Conservation (phyloP, 2,113 vertebrate genomes). For the Scytalopus superciliaris region DNA sequence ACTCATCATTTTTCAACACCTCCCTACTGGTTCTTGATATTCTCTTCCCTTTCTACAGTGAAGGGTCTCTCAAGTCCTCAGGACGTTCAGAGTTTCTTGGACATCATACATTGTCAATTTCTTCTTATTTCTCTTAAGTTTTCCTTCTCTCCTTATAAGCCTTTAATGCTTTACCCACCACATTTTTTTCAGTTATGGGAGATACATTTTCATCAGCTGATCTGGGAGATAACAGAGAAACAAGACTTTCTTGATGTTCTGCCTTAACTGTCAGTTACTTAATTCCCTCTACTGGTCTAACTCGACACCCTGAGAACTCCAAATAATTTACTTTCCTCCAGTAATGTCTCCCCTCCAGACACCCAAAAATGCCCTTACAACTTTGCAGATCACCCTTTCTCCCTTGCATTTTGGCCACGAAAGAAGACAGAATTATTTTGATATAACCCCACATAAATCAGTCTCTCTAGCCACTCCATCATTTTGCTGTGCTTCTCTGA, state of each 20-base stretch:
- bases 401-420: background rate
- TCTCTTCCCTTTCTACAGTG: background rate
- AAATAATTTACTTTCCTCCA: background rate
- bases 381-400: background rate
- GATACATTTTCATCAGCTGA: background rate
- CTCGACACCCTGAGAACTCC: background rate
- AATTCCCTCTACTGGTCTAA: background rate
- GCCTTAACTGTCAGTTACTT: background rate
- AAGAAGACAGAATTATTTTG: background rate
- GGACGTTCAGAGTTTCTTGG: background rate
- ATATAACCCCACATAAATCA: background rate
- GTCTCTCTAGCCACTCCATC: slow-evolving; percentile 7
- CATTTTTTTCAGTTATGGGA: background rate
- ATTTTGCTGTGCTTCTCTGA: slow-evolving; percentile 36
- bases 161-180: background rate
- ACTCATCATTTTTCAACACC: background rate
- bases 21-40: background rate
- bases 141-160: background rate
- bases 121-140: background rate
- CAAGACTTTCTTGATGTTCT: background rate
- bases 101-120: background rate
- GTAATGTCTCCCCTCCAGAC: background rate
- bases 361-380: background rate
- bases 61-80: background rate
- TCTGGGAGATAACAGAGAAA: background rate